Base-by-base conservation (phyloP, 1,140 invertebrate species). In the Hycleus phaleratus region DNA sequence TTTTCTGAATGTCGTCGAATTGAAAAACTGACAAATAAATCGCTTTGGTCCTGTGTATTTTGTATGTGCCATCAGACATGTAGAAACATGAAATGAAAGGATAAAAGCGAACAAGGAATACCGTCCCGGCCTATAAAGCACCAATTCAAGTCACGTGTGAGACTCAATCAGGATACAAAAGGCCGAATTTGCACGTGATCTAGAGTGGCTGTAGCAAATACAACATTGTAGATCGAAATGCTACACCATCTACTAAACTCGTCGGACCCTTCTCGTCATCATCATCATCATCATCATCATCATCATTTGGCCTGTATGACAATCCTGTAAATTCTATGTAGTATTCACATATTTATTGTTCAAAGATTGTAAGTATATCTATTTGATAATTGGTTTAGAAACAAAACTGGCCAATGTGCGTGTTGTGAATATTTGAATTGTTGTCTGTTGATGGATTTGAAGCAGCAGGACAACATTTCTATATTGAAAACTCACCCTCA, bases 121-220 rank as follows among this genome's bases (percentile, higher is more conserved):
- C 32, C 7, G 32, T 32, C 32, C 32, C 51, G 38, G 42, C 42
- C 50, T 26, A 52, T 52, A 52, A 52, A 52, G 50, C 50, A 25
- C n/a, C 12, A 26, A 69, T 69, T 69, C 68, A 46, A 60, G 64
- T 68, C 68, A 69, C 68, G 68, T 68, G 68, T 56, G 51, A 50
- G 66, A 32, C 59, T 60, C 68, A 69, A 69, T 69, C 68, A 69
- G 62, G 52, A 56, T 49, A 69, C 68, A 69, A 69, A 69, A 64
- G 60, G 61, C 50, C 58, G 62, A 64, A 68, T 69, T 69, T 69
- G 66, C 65, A 63, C 67, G 61, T 65, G 67, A 67, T 67, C 65
- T 59, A 66, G 61, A 64, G 63, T 61, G 60, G 46, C 40, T 52
- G 56, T 59, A 58, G 58, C 60, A 61, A 64, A 64, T 56, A 48